Evolutionary conservation across 2,113 vertebrate species (phyloP).

Genomic region (Cardinalis cardinalis): DNA sequence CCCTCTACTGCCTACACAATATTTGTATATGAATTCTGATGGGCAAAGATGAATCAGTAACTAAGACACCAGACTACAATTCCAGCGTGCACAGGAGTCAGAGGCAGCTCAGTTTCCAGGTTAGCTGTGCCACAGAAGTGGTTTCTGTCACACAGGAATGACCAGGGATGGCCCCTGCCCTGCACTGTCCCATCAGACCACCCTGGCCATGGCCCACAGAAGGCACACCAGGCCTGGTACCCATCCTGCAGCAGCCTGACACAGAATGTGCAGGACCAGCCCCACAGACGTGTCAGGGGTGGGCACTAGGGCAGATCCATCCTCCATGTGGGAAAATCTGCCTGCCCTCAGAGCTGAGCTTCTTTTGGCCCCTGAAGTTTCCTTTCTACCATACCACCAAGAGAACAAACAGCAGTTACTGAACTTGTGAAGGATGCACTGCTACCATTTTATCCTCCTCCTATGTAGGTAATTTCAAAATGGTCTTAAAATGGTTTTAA

Average conservation of each 20-base stretch:
- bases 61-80: not conserved
- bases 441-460: not conserved
- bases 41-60: not conserved
- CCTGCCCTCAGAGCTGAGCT: not conserved
- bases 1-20: not conserved
- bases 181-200: not conserved
- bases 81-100: not conserved
- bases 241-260: not conserved
- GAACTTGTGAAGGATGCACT: not conserved
- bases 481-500: not conserved
- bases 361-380: not conserved
- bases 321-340: not conserved
- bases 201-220: not conserved
- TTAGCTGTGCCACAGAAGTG: not conserved
- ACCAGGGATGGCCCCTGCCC: not conserved
- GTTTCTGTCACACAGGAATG: not conserved
- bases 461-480: not conserved
- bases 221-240: not conserved
- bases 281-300: not conserved
- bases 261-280: not conserved
- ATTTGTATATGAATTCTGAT: not conserved
- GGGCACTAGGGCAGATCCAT: not conserved
- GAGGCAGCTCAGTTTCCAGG: not conserved
- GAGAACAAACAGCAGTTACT: not conserved
- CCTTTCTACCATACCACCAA: not conserved